Conservation (phyloP, 2,797 vertebrate genomes). For the Cryptoblepharus egeriae region DNA sequence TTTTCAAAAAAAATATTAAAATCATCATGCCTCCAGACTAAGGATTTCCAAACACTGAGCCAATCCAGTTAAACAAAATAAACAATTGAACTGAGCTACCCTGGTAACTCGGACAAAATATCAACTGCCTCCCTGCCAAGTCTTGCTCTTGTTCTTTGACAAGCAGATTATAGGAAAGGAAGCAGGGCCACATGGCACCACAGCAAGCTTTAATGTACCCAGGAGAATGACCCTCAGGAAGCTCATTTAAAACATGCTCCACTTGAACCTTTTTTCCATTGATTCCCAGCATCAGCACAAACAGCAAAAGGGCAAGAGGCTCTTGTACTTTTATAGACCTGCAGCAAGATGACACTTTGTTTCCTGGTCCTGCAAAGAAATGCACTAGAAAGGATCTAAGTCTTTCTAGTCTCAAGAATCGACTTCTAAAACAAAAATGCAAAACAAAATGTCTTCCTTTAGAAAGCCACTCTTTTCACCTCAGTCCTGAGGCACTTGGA, state of each 20-base stretch:
- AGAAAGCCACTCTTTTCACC: neutral
- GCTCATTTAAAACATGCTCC: neutral
- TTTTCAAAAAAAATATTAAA: neutral
- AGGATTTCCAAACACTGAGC: neutral
- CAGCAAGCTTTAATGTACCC: neutral
- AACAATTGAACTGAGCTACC: neutral
- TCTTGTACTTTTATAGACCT: neutral
- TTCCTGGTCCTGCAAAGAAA: conserved; percentile 3
- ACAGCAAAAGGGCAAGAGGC: neutral
- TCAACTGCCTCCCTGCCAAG: neutral
- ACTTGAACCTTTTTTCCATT: neutral
- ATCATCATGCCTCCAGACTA: neutral
- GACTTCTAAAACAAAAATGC: neutral
- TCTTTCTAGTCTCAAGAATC: neutral
- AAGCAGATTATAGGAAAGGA: conserved; percentile 15
- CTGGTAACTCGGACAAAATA: neutral
- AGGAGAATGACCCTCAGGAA: neutral
- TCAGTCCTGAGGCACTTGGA: neutral
- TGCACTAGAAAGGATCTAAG: neutral
- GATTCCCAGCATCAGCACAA: neutral
- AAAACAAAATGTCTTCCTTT: neutral
- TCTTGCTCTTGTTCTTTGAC: neutral
- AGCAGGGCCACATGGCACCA: neutral
- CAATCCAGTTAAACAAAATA: neutral
- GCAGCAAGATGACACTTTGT: neutral